Base-by-base conservation (phyloP, 2,113 vertebrate species). In the Diadophis punctatus region DNA sequence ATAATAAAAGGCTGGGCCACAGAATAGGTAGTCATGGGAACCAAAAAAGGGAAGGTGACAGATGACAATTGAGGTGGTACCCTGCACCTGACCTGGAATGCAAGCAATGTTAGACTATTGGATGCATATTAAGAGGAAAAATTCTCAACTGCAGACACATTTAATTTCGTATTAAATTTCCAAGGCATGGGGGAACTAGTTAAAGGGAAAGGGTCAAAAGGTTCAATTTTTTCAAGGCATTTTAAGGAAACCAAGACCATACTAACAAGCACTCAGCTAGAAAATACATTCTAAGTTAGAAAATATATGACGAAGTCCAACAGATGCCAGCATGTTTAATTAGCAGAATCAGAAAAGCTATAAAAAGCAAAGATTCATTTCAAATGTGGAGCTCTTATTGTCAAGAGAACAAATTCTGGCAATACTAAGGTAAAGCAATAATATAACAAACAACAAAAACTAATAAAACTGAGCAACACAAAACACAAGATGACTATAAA, bases 401-500 rank as follows among this genome's bases (percentile, higher is more conserved):
- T 63, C 86, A 60, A 34, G 14, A 51, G 43, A 12, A n/a, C 20
- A 51, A 91, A 53, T 80, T 39, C 90, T 90, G n/a, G 51, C 80
- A 86, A 30, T 58, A 91, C 34, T 86, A 86, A 49, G 56, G 8
- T 9, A 85, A 56, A 25, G 30, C 63, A 46, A 60, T 34, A 51
- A 63, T 63, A 87, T 48, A 14, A 58, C 55, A 91, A 56, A 84
- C 39, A 20, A 91, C 7, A 10, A 86, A 30, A 51, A 55, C 49
- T 4, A 84, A 43, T 55, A 58, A 39, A 52, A 86, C 4, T 68
- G 85, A 52, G 56, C 20, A 86, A 84, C 23, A 85, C 23, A 14
- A 80, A 85, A 86, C n/a, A 53, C n/a, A 91, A 87, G 1, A 87
- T 87, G 34, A 27, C 85, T 91, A 87, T 87, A 91, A 87, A 91